phyloP scores from a whole-genome alignment of 2,113 vertebrate genomes.

The Salvelinus sp. region DNA sequence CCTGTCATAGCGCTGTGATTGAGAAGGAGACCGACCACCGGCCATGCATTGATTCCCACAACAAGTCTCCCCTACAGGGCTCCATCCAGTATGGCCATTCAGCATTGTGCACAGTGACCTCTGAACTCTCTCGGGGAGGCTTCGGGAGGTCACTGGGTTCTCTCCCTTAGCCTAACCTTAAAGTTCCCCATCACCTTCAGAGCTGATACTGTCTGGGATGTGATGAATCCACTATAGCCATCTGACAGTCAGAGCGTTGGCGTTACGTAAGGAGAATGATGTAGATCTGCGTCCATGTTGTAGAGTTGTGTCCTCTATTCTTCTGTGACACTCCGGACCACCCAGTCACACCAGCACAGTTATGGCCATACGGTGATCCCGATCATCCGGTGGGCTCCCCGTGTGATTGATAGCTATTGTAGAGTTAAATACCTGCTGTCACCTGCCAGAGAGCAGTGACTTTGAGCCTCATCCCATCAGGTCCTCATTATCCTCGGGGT shows the following conservation, averaged over 20 bases:
- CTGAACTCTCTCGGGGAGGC: slow-evolving; percentile 56
- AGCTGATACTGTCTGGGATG: not conserved
- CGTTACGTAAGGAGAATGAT: not conserved
- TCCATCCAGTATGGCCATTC: slow-evolving; percentile 30
- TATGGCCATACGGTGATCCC: slow-evolving; percentile 56
- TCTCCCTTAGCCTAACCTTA: not conserved
- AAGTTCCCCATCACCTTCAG: not conserved
- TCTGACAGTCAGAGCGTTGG: too few relatives aligned
- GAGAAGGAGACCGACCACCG: slow-evolving; percentile 70
- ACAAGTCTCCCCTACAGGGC: slow-evolving; percentile 16
- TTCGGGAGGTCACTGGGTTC: slow-evolving; percentile 46
- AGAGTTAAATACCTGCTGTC: slow-evolving; percentile 70
- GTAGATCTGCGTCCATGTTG: not conserved
- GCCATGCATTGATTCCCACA: slow-evolving; percentile 61
- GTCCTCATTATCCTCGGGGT: slow-evolving; percentile 69
- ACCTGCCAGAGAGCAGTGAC: slow-evolving; percentile 70
- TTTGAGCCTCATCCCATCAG: slow-evolving; percentile 69
- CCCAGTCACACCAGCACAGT: slow-evolving; percentile 4
- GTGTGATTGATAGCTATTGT: slow-evolving; percentile 74
- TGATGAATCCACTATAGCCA: not conserved
- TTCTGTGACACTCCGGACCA: not conserved
- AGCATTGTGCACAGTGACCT: slow-evolving; percentile 57
- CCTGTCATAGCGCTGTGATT: slow-evolving; percentile 71
- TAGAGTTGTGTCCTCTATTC: not conserved
- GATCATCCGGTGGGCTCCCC: slow-evolving; percentile 67